A percentile compares a stretch with the other conserved stretches of the same genome.
These are phyloP conservation scores for Gavialis gangeticus DNA, from an alignment of 2,113 vertebrate species.

Conservation along the genomic window DNA sequence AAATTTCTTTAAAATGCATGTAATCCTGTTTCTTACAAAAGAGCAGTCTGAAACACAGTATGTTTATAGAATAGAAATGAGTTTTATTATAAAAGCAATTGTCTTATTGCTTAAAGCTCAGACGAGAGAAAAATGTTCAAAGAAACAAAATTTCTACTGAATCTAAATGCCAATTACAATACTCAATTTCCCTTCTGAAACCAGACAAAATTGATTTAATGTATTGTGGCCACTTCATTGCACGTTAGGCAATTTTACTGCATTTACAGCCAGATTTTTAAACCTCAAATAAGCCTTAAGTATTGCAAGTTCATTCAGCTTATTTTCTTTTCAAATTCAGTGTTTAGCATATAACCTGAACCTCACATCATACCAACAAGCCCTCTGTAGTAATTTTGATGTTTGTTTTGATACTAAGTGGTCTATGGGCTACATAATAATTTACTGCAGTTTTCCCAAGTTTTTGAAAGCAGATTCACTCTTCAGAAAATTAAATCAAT, in stretches of 20 bases:
- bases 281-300: background rate
- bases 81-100: background rate
- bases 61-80: conserved; percentile 20
- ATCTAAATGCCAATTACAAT: background rate
- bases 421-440: background rate
- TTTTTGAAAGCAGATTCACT: background rate
- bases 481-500: background rate
- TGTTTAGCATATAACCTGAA: background rate
- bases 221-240: background rate
- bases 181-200: conserved; percentile 12
- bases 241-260: background rate
- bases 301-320: background rate
- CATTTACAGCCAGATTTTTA: background rate
- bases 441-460: background rate
- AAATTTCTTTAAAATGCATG: conserved; percentile 18
- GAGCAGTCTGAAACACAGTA: background rate
- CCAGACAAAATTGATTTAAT: conserved; percentile 30
- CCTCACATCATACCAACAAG: background rate
- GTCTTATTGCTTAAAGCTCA: background rate
- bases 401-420: background rate
- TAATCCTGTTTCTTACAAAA: background rate
- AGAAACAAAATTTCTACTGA: background rate
- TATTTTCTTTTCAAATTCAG: background rate
- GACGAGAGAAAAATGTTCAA: background rate
- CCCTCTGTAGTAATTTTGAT: accelerated